Evolutionary conservation across 1,140 invertebrate genomes (phyloP).

Genomic region (Scaptomyza montana): DNA sequence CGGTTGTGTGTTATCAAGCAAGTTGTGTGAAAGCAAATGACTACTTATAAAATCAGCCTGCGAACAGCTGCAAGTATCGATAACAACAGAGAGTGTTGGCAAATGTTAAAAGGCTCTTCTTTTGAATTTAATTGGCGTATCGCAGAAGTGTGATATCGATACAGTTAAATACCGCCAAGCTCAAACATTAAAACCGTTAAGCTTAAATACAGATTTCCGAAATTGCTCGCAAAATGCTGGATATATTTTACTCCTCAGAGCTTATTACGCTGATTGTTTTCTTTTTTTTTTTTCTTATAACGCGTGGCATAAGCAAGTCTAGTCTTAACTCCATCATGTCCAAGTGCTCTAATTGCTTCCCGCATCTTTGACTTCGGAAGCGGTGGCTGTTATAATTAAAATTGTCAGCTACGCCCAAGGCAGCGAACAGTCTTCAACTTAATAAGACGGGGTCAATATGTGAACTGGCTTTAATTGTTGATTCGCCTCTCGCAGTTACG

Average conservation of each 20-base stretch:
- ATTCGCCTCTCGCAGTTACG: constrained; percentile 23
- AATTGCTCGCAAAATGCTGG: background rate
- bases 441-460: constrained; percentile 71
- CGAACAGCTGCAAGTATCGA: constrained; percentile 44
- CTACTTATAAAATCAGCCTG: constrained; percentile 36
- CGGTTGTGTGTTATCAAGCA: constrained; percentile 6
- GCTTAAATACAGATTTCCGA: no score
- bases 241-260: constrained; percentile 3
- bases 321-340: constrained; percentile 44
- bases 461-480: constrained; percentile 72
- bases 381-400: constrained; percentile 64
- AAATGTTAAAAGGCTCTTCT: background rate
- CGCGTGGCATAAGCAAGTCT: constrained; percentile 44
- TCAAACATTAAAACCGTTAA: background rate
- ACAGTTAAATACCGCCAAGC: background rate
- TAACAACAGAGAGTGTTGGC: constrained; percentile 18
- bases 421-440: constrained; percentile 44
- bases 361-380: constrained; percentile 78
- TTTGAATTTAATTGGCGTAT: background rate
- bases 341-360: constrained; percentile 74
- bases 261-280: constrained; percentile 17
- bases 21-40: constrained; percentile 29
- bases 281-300: no score
- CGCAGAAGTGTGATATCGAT: constrained; percentile 3
- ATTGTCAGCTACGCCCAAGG: constrained; percentile 73